Conservation (phyloP, 1,140 invertebrate genomes). For the Ostrea edulis region DNA sequence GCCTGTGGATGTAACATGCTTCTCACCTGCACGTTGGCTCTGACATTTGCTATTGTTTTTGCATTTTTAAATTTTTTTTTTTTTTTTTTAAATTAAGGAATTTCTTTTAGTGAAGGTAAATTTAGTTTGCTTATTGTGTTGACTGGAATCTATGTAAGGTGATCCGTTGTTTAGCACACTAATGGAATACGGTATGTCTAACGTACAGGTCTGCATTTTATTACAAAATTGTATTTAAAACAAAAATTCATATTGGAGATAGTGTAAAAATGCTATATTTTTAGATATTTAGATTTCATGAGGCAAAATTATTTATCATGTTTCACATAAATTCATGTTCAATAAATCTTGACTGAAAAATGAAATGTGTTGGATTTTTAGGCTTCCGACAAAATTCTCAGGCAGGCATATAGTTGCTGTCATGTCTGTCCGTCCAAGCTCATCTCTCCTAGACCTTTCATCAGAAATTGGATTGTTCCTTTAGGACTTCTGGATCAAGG, state of each 20-base stretch:
- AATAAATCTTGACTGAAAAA: slow-evolving; percentile 30
- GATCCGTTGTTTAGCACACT: no score
- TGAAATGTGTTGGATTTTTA: background rate
- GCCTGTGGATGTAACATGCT: slow-evolving; percentile 1
- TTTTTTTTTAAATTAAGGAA: background rate
- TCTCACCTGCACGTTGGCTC: background rate
- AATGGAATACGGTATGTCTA: background rate
- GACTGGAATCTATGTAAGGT: no score
- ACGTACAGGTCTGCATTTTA: background rate
- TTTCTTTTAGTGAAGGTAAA: background rate
- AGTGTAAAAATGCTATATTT: background rate
- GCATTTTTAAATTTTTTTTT: background rate
- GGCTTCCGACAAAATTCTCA: no score
- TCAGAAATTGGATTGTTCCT: no score
- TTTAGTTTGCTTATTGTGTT: no score
- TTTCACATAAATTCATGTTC: slow-evolving; percentile 29
- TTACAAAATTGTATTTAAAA: background rate
- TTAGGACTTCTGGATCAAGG: no score
- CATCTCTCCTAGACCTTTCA: no score
- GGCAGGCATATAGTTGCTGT: no score
- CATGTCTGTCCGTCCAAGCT: no score
- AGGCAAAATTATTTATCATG: slow-evolving; percentile 15
- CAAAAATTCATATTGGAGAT: no score
- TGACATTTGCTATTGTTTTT: background rate
- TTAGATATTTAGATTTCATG: slow-evolving; percentile 13